Conservation (phyloP, 2,113 vertebrate genomes). For the western clawed frog (Xenopus tropicalis) region UCB_Xtro_10.0 CM004444.2:150919501-150920000, state of each 20-base stretch:
- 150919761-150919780: background rate
- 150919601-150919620: slow-evolving; percentile 1
- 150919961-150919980: slow-evolving; percentile 20
- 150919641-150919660: background rate
- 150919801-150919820: slow-evolving; percentile 1
- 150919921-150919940: slow-evolving; percentile 24
- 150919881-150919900: background rate
- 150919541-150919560: background rate
- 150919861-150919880: slow-evolving; percentile 22
- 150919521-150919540: background rate
- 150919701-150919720: background rate
- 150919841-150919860: slow-evolving; percentile 17
- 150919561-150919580: background rate
- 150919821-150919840: slow-evolving; percentile 21
- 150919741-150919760: background rate
- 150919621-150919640: background rate
- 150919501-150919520: background rate
- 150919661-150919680: background rate
- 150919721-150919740: background rate
- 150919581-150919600: background rate
- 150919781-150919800: background rate
- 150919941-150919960: slow-evolving; percentile 22
- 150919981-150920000: background rate
- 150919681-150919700: background rate
- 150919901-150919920: slow-evolving; percentile 26